These are phyloP conservation scores for Zosterops pallidus DNA, from an alignment of 2,113 vertebrate genomes.

Conservation along the genomic window DNA sequence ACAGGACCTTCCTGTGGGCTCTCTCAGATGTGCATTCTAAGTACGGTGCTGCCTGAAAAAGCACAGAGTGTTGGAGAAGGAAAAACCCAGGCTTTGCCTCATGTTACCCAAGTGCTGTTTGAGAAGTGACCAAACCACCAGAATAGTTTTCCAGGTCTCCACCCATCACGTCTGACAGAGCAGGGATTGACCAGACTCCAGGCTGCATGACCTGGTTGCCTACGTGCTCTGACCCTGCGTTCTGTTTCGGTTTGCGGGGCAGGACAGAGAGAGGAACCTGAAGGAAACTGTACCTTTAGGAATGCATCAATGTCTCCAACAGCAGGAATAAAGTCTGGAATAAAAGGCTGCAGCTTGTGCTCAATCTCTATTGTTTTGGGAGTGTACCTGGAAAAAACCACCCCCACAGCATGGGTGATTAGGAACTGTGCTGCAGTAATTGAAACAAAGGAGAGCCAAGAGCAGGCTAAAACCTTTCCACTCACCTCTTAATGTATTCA, in stretches of 20 bases:
- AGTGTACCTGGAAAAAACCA: slow-evolving; percentile 77
- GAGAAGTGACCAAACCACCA: background rate
- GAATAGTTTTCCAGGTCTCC: background rate
- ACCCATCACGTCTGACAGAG: accelerated
- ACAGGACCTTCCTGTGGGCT: background rate
- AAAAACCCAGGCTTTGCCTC: background rate
- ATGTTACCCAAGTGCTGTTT: accelerated
- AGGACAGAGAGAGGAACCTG: background rate
- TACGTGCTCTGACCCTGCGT: accelerated
- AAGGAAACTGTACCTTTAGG: slow-evolving; percentile 82
- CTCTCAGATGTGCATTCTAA: accelerated
- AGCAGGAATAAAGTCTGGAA: slow-evolving; percentile 95
- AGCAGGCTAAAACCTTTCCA: background rate
- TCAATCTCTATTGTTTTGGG: slow-evolving; percentile 87
- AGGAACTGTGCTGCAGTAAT: accelerated
- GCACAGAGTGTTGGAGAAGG: background rate
- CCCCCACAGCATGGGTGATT: accelerated
- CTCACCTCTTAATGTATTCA: slow-evolving; percentile 91
- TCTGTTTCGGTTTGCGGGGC: accelerated
- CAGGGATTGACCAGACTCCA: background rate
- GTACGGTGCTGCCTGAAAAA: background rate
- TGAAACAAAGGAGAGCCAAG: background rate
- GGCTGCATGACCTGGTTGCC: background rate
- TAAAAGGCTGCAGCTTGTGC: slow-evolving; percentile 93
- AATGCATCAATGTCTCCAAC: slow-evolving; percentile 98